Evolutionary conservation across 2,113 vertebrate genomes (phyloP).

Genomic region (Corythaixoides concolor): DNA sequence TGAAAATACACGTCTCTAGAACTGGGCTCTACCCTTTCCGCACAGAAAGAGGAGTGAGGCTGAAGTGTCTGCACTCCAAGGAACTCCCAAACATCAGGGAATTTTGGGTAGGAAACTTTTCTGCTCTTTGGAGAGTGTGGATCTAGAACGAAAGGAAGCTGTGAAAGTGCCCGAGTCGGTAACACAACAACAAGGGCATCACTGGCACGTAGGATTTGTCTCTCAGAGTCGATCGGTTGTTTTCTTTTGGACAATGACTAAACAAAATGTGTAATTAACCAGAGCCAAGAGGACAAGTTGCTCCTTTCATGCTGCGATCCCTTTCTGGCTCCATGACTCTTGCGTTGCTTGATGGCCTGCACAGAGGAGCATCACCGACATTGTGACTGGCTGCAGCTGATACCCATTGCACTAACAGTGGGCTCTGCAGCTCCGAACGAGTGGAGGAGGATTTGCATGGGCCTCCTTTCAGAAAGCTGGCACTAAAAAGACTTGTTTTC

Average conservation of each 20-base stretch:
- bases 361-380: not conserved
- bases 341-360: not conserved
- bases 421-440: not conserved
- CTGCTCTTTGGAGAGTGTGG: not conserved
- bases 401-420: not conserved
- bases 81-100: not conserved
- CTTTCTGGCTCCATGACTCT: not conserved
- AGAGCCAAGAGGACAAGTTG: not conserved
- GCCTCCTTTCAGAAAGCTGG: not conserved
- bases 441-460: not conserved
- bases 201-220: not conserved
- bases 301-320: not conserved
- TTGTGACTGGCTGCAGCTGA: not conserved
- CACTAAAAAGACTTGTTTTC: not conserved
- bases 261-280: not conserved
- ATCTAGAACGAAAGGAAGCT: not conserved
- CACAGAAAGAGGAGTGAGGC: not conserved
- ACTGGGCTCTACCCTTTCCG: not conserved
- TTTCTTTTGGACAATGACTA: not conserved
- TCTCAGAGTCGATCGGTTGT: not conserved
- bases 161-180: not conserved
- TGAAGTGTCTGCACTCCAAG: not conserved
- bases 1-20: not conserved
- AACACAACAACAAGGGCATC: not conserved
- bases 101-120: not conserved